Evolutionary conservation across 2,888 invertebrate genomes (phyloP).

Genomic region (Erebia ligea): DNA sequence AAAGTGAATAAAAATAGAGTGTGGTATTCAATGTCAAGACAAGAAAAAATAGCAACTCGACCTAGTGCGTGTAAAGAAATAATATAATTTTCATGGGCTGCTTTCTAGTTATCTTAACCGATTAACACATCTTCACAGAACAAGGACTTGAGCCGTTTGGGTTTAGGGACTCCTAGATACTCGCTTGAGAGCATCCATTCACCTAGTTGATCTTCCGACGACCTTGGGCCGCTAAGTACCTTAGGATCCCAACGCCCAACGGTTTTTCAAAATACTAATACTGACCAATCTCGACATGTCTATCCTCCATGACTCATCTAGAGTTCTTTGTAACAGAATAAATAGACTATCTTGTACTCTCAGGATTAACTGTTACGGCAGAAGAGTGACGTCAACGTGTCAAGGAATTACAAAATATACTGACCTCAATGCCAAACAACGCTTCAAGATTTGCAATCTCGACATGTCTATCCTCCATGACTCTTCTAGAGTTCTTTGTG

Average conservation of each 20-base stretch:
- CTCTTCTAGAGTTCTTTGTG: slow-evolving; percentile 91
- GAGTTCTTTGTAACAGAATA: neutral
- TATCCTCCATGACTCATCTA: neutral
- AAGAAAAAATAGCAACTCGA: neutral
- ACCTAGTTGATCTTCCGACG: too few relatives aligned
- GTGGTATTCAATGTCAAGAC: neutral
- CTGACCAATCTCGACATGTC: neutral
- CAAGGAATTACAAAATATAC: slow-evolving; percentile 34
- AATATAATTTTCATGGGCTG: neutral
- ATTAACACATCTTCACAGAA: too few relatives aligned
- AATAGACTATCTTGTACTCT: neutral
- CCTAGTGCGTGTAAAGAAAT: neutral
- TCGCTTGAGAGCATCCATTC: too few relatives aligned
- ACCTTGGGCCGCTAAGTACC: too few relatives aligned
- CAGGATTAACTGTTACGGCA: neutral
- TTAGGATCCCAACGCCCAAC: too few relatives aligned
- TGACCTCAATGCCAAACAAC: slow-evolving; percentile 90
- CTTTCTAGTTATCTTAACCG: too few relatives aligned
- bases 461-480: slow-evolving; percentile 96
- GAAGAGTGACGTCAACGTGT: neutral
- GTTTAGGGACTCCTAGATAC: too few relatives aligned
- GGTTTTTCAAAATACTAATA: neutral
- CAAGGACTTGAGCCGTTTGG: too few relatives aligned
- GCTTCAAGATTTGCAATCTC: slow-evolving; percentile 92
- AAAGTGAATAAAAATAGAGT: neutral